These are phyloP conservation scores for Semaprochilodus insignis DNA, from an alignment of 2,797 vertebrate genomes.

Conservation along the genomic window DNA sequence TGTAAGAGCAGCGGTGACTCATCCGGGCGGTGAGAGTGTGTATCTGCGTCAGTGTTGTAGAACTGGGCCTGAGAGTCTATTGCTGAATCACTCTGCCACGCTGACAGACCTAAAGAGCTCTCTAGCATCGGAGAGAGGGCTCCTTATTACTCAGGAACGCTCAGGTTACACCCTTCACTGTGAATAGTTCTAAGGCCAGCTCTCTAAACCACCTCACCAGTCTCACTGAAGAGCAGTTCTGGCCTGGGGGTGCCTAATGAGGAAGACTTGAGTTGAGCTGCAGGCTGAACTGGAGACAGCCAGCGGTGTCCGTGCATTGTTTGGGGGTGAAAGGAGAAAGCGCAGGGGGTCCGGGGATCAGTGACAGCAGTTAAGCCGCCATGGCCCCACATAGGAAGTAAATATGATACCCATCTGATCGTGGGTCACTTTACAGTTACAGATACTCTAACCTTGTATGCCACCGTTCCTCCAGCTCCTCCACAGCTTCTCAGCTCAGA, in stretches of 20 bases:
- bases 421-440: slow-evolving; percentile 34
- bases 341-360: slow-evolving; percentile 42
- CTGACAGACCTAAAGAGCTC: background rate
- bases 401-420: slow-evolving; percentile 54
- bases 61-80: slow-evolving; percentile 16
- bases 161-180: slow-evolving; percentile 10
- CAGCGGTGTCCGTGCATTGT: slow-evolving; percentile 55
- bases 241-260: slow-evolving; percentile 29
- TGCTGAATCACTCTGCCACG: slow-evolving; percentile 41
- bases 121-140: background rate
- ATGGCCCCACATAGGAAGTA: slow-evolving; percentile 45
- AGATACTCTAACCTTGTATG: background rate
- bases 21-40: slow-evolving; percentile 1
- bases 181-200: slow-evolving; percentile 32
- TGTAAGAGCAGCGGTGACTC: slow-evolving; percentile 27
- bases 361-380: slow-evolving; percentile 57
- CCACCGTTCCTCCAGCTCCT: background rate
- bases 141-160: slow-evolving; percentile 29
- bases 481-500: background rate
- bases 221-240: slow-evolving; percentile 6
- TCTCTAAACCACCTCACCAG: background rate
- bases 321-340: slow-evolving; percentile 65
- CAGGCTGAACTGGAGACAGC: slow-evolving; percentile 16
- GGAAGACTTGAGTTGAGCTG: slow-evolving; percentile 2
- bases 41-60: slow-evolving; percentile 12